Percentiles rank a stretch among this genome's conserved stretches.
Conservation (phyloP, 2,113 vertebrate genomes). For the Cochlearius cochlearius region DNA sequence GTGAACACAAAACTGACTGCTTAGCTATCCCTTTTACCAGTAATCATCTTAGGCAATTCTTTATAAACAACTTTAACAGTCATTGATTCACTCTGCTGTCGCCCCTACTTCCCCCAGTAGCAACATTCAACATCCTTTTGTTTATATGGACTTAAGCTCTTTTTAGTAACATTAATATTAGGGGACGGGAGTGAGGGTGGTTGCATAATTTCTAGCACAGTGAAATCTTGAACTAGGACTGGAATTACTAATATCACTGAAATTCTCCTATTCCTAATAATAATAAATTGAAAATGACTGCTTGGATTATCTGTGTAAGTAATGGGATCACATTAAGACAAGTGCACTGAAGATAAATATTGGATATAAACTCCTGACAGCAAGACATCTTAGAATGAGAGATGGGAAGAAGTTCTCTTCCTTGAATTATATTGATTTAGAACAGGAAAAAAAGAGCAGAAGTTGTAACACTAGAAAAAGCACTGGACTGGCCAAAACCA, state of each 20-base stretch:
- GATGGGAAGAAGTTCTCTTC: constrained; percentile 4
- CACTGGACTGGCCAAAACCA: neutral
- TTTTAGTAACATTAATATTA: neutral
- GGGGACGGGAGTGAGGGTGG: neutral
- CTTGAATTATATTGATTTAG: neutral
- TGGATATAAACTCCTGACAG: constrained; percentile 41
- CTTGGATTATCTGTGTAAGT: constrained; percentile 39
- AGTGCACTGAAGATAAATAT: constrained; percentile 50
- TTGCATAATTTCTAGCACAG: neutral
- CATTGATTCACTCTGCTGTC: neutral
- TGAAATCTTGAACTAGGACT: neutral
- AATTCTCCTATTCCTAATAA: constrained; percentile 25
- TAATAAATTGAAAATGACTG: constrained; percentile 46
- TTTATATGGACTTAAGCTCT: neutral
- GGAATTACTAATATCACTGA: neutral
- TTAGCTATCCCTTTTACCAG: neutral
- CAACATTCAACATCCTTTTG: neutral
- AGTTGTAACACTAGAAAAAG: neutral
- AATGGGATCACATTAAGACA: constrained; percentile 52
- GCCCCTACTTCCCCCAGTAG: accelerated
- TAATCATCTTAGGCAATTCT: neutral
- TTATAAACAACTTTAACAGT: neutral
- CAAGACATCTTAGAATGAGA: constrained; percentile 11
- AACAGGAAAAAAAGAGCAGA: neutral
- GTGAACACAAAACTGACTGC: neutral